Base-by-base conservation (phyloP, 2,888 invertebrate genomes). In the Ernsta delagoae region DNA sequence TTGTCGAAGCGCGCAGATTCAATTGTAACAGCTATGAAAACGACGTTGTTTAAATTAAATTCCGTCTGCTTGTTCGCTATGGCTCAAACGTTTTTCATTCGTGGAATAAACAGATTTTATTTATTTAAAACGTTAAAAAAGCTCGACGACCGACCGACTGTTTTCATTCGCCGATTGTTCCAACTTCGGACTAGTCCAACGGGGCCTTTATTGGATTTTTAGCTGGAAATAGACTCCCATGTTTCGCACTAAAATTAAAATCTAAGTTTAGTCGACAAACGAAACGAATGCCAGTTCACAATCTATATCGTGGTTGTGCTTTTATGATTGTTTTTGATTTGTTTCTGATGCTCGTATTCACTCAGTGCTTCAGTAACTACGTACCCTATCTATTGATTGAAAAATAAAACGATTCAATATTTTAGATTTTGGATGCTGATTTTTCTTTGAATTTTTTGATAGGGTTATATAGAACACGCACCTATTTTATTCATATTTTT, bases 21-120 rank as follows among this genome's bases (percentile, higher is more conserved):
- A 77, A 77, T 72, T 71, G 74, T 72, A 76, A 73, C 70, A 74
- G 73, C 74, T 78, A 77, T 78, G 68, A 73, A 78, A 79, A 78
- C 75, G 76, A 81, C 78, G 75, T 79, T 77, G 75, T 80, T 81
- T 75, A 80, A 83, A 83, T 82, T 80, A 84, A 85, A 86, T 86
- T 82, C 79, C 80, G 76, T 77, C 85, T 80, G 80, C 81, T 84
- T 80, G 80, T 80, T 83, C 77, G 75, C 64, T 73, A 77, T 74
- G 72, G 71, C 75, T 77, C 71, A 75, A 81, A 77, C 72, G 75
- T 78, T 80, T 79, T 82, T 77, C 73, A 75, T 77, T 80, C 76
- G 72, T 73, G 71, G 74, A 82, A 77, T 74, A 76, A 78, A 79
- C 73, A 74, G 70, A 70, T 78, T 80, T 77, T 79, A 78, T 81